Percentiles rank a stretch among this genome's conserved stretches.
Conservation (phyloP, 2,888 invertebrate genomes). For the Carcina quercana region DNA sequence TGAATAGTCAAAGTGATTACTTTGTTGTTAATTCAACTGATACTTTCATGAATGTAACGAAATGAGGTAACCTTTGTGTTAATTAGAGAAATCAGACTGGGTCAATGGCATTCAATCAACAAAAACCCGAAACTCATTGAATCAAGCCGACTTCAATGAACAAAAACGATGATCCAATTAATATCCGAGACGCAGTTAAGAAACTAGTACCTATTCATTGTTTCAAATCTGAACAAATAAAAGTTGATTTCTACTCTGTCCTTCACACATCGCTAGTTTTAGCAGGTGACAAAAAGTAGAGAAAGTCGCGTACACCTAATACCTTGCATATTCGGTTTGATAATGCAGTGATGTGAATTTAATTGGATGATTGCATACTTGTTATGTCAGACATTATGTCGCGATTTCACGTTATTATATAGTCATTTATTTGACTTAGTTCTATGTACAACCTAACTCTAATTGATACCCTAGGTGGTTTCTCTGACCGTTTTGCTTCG, state of each 20-base stretch:
- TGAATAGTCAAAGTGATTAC: no score
- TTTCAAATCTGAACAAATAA: constrained; percentile 23
- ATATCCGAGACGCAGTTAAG: constrained; percentile 20
- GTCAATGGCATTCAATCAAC: constrained; percentile 47
- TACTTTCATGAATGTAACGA: no score
- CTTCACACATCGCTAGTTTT: constrained; percentile 29
- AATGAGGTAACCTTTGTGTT: constrained; percentile 40
- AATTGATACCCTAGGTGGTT: no score
- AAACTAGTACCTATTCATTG: constrained; percentile 23
- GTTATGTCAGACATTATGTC: constrained; percentile 5
- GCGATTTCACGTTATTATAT: constrained; percentile 2
- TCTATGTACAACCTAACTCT: no score
- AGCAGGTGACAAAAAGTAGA: constrained; percentile 23
- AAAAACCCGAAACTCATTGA: constrained; percentile 36
- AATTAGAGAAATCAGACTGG: constrained; percentile 53
- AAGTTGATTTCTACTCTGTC: constrained; percentile 27
- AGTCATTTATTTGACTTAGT: not conserved
- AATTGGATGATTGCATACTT: constrained; percentile 34
- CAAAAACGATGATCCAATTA: constrained; percentile 37
- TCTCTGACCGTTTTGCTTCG: no score
- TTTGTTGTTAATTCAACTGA: no score
- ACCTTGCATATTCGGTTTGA: constrained; percentile 21
- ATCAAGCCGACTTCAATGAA: constrained; percentile 27
- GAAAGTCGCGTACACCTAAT: constrained; percentile 35
- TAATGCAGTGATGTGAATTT: constrained; percentile 35